Evolutionary conservation across 1,140 invertebrate genomes (phyloP).

Genomic region (Aphaenogaster floridana): DNA sequence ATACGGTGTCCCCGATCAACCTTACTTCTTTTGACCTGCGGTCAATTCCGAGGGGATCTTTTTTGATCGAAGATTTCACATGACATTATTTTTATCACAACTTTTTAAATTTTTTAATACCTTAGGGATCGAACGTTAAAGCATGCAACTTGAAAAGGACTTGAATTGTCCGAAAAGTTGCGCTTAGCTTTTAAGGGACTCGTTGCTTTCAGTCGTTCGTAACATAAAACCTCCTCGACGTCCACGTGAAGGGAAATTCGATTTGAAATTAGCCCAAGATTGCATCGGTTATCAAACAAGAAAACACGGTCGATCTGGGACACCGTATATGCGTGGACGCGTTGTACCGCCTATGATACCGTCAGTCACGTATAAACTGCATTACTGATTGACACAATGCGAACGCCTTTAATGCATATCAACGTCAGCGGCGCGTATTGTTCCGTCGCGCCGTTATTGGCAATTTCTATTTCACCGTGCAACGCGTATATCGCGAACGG

Average conservation of each 20-base stretch:
- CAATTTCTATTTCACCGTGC: conserved; percentile 45
- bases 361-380: conserved; percentile 63
- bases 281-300: background rate
- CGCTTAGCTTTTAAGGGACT: background rate
- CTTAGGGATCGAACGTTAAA: background rate
- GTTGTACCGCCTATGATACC: conserved; percentile 8
- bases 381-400: conserved; percentile 65
- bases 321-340: background rate
- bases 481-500: conserved; percentile 10
- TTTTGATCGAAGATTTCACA: background rate
- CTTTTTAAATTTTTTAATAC: background rate
- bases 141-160: background rate
- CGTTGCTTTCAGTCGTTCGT: background rate
- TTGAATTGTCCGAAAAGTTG: background rate
- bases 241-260: background rate
- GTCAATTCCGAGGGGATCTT: background rate
- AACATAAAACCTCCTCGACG: background rate
- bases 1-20: background rate
- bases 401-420: conserved; percentile 69
- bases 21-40: background rate
- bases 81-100: background rate
- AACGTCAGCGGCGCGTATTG: conserved; percentile 45
- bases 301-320: background rate
- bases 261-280: background rate
- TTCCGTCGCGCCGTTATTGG: conserved; percentile 53